Percentiles rank a stretch among this genome's conserved stretches.
Conservation (phyloP, 2,888 invertebrate species). For the Tyria jacobaeae region DNA sequence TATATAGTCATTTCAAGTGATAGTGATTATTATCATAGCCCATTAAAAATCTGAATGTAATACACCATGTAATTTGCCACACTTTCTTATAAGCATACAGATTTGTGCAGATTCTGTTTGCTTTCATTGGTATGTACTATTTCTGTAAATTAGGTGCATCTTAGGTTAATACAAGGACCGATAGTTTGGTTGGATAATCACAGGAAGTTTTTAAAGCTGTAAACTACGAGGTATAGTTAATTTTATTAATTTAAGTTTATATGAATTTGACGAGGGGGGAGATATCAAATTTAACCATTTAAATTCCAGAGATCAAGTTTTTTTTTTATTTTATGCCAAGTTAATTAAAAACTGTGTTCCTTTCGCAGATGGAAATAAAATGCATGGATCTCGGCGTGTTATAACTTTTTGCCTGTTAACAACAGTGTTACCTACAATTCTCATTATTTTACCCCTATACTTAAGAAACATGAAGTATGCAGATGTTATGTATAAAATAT, state of each 20-base stretch:
- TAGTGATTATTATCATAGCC: neutral
- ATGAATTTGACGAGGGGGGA: neutral
- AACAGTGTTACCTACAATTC: slow-evolving; percentile 90
- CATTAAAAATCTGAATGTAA: neutral
- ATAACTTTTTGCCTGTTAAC: slow-evolving; percentile 92
- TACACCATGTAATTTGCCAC: neutral
- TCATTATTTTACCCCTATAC: slow-evolving; percentile 92
- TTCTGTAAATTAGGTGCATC: neutral
- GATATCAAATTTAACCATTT: neutral
- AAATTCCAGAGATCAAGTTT: neutral
- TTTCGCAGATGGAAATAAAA: slow-evolving; percentile 89
- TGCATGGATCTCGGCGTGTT: slow-evolving; percentile 93
- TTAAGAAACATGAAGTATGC: slow-evolving; percentile 91
- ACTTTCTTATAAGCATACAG: neutral
- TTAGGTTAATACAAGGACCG: neutral
- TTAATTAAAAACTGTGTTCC: neutral
- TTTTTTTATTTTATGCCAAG: neutral
- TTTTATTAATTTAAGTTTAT: neutral
- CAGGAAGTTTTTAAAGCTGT: neutral
- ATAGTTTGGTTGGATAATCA: neutral
- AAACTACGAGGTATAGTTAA: neutral
- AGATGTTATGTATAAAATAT: slow-evolving; percentile 92
- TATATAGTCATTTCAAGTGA: too few relatives aligned
- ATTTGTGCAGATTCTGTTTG: neutral
- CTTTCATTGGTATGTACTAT: neutral